Conservation (phyloP, 37 sponge, comb jelly and placozoan genomes). For the Halisarca cf. caerulea region DNA sequence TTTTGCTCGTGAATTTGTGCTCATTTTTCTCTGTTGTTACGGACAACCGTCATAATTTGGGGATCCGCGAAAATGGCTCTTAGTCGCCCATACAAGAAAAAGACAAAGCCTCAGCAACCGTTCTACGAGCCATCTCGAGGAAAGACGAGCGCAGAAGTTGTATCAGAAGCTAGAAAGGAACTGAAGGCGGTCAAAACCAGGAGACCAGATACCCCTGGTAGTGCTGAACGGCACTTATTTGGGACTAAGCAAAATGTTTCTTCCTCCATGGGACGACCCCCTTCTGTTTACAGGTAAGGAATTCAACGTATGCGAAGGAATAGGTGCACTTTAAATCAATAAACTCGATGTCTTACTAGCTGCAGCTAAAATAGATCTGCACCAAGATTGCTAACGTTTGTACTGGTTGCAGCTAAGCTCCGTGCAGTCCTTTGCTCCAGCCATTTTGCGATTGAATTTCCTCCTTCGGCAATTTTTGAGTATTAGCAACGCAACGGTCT, state of each 20-base stretch:
- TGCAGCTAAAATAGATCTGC: not conserved
- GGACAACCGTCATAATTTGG: not conserved
- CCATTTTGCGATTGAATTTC: too few species aligned
- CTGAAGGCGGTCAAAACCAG: conserved; percentile 48
- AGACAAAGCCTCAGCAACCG: not conserved
- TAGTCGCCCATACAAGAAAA: conserved; percentile 2
- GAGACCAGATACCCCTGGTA: conserved; percentile 71
- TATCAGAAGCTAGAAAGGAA: conserved; percentile 67
- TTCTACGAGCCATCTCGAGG: conserved; percentile 9
- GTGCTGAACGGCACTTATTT: conserved; percentile 38
- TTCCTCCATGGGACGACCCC: conserved; percentile 48
- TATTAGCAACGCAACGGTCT: too few species aligned
- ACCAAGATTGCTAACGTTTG: too few species aligned
- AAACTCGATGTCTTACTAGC: not conserved
- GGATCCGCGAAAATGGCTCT: not conserved
- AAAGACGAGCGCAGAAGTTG: conserved; percentile 62
- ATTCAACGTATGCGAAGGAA: not conserved
- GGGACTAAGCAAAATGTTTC: conserved; percentile 9
- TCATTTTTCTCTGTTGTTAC: not conserved
- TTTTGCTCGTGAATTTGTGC: not conserved
- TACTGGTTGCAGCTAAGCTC: too few species aligned
- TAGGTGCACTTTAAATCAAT: not conserved
- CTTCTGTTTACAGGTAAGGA: conserved; percentile 70
- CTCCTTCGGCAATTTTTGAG: too few species aligned
- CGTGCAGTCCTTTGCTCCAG: too few species aligned